A percentile compares a stretch with the other conserved stretches of the same genome.
Evolutionary conservation across 2,113 vertebrate genomes (phyloP).

Genomic region (Nicator chloris): DNA sequence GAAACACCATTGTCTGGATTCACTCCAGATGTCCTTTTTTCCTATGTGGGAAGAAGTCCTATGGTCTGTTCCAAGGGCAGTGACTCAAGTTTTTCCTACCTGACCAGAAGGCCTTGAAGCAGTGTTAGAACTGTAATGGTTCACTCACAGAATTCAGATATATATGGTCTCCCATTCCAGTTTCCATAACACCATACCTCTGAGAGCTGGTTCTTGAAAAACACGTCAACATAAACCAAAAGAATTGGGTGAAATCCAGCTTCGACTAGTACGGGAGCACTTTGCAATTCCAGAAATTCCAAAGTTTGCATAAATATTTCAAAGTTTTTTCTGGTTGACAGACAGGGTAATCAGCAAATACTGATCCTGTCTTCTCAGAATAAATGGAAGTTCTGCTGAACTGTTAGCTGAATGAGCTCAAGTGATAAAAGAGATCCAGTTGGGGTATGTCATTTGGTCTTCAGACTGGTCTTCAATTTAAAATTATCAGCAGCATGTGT

Average conservation of each 20-base stretch:
- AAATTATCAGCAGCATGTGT: background rate
- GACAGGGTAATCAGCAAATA: background rate
- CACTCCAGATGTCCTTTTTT: background rate
- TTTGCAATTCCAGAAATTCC: background rate
- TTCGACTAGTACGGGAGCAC: background rate
- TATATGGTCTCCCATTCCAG: background rate
- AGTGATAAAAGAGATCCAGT: background rate
- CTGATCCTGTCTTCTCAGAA: background rate
- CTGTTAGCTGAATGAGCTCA: background rate
- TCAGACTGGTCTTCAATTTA: background rate
- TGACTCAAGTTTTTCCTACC: background rate
- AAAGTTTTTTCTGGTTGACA: background rate
- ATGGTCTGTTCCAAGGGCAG: background rate
- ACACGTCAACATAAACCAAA: background rate
- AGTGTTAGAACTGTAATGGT: background rate
- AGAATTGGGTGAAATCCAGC: background rate
- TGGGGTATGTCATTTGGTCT: background rate
- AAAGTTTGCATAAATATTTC: background rate
- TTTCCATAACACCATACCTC: background rate
- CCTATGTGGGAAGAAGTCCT: background rate
- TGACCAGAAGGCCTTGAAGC: background rate
- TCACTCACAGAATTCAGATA: background rate
- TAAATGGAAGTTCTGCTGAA: background rate
- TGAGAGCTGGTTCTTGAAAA: background rate
- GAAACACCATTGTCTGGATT: accelerated